phyloP scores from a whole-genome alignment of 2,888 invertebrate species.

The Phaedon cochleariae region DNA sequence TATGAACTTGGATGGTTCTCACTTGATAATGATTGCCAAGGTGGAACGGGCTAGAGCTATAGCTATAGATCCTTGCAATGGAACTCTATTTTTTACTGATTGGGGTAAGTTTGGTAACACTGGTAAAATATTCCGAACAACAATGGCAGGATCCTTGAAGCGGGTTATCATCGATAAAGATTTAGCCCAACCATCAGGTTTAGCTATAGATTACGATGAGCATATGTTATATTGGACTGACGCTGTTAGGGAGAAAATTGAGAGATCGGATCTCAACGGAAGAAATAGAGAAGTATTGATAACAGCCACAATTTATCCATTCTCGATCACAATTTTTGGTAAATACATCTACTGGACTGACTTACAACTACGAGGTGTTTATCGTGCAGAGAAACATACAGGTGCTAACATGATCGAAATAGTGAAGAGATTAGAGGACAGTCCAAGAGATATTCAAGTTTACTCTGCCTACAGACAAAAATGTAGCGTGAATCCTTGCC shows the following conservation, averaged over 20 bases:
- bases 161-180: slow-evolving; percentile 89
- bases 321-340: slow-evolving; percentile 89
- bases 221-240: slow-evolving; percentile 97
- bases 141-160: slow-evolving; percentile 95
- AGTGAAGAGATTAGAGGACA: slow-evolving; percentile 91
- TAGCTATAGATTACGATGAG: slow-evolving; percentile 95
- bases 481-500: slow-evolving; percentile 84
- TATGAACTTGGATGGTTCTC: slow-evolving; percentile 89
- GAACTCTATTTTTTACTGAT: slow-evolving; percentile 93
- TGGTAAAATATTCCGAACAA: slow-evolving; percentile 92
- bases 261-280: slow-evolving; percentile 86
- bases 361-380: slow-evolving; percentile 90
- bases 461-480: slow-evolving; percentile 81
- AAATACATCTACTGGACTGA: slow-evolving; percentile 98
- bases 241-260: slow-evolving; percentile 94
- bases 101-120: slow-evolving; percentile 94
- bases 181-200: slow-evolving; percentile 92
- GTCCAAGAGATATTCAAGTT: slow-evolving; percentile 91
- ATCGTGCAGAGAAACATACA: slow-evolving; percentile 96
- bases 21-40: slow-evolving; percentile 89
- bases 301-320: slow-evolving; percentile 93
- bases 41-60: slow-evolving; percentile 95
- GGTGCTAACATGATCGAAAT: slow-evolving; percentile 94
- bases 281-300: slow-evolving; percentile 84
- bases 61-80: slow-evolving; percentile 96